Evolutionary conservation across 2,797 vertebrate species (phyloP).

Genomic region (Parauchenoglanis punctatus): DNA sequence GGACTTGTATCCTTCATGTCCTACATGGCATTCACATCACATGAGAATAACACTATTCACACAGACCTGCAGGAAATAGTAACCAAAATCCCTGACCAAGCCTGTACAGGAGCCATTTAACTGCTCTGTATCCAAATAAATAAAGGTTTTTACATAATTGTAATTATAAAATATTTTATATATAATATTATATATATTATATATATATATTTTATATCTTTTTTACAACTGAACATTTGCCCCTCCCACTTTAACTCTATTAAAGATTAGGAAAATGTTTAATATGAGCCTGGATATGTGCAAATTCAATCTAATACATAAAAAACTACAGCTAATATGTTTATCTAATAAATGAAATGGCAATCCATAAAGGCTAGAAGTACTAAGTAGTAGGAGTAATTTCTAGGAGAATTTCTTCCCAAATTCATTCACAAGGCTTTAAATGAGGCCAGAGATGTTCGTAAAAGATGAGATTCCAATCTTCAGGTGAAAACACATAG

Average conservation of each 20-base stretch:
- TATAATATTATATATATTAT: neutral
- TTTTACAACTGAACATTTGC: neutral
- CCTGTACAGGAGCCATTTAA: neutral
- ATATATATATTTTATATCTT: neutral
- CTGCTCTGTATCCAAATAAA: slow-evolving; percentile 6
- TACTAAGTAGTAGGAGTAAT: neutral
- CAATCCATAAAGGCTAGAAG: neutral
- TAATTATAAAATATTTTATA: neutral
- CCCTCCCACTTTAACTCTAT: neutral
- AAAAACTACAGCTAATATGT: neutral
- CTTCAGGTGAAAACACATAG: too few species aligned
- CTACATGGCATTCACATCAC: neutral
- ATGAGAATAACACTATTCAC: neutral
- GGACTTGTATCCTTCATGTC: neutral
- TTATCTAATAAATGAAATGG: neutral
- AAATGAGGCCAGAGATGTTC: too few species aligned
- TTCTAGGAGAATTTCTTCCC: too few species aligned
- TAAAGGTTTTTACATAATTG: neutral
- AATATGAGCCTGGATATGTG: neutral
- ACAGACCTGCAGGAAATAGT: neutral
- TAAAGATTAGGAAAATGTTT: neutral
- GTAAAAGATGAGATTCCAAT: too few species aligned
- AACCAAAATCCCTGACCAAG: neutral
- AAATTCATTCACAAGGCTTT: neutral
- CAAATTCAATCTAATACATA: neutral